Evolutionary conservation across 2,797 vertebrate species (phyloP), one percentile per base, ranked within the genome.

Genomic region (Botia kubotai): DNA sequence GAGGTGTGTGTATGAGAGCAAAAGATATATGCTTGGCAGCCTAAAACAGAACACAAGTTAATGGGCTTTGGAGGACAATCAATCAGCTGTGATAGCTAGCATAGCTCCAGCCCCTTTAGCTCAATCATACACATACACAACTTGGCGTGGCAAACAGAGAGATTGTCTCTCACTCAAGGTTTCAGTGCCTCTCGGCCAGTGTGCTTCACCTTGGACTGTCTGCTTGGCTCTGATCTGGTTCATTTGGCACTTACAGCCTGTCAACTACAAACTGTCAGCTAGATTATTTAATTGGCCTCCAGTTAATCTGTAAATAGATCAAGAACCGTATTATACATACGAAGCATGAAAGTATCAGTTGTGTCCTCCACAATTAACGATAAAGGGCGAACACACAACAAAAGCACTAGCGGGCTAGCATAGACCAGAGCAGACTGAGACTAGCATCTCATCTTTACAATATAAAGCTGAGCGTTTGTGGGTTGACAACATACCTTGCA

Each of bases 31-130:
- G 86, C 82, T 87, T 76, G 83, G 83, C 89, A 79, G 86, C 84
- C 88, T 88, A 88, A 88, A 92, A 92, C 89, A 91, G 88, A 90
- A 87, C 84, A 85, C 85, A 89, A 89, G 85, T 87, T 90, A 91
- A 91, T 90, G 86, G 86, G 84, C 85, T 93, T 91, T 90, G 79
- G 84, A 87, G 85, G 80, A 84, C 88, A 88, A 74, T 84, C 70
- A 83, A 75, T 80, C 69, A 75, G 75, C 88, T 87, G 90, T 90
- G 88, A 88, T 80, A 85, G 80, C 84, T 80, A 81, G 82, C 73
- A 77, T 81, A 85, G 85, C 62, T 80, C 71, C 85, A 72, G 82
- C 84, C 80, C 85, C 86, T 82, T 80, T 58, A 73, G 70, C 50
- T 80, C 78, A 73, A 80, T 80, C 79, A 80, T 87, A 88, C 84